These are phyloP conservation scores for Nansenia antarctica DNA, from an alignment of 2,113 vertebrate genomes.

Conservation along the genomic window DNA sequence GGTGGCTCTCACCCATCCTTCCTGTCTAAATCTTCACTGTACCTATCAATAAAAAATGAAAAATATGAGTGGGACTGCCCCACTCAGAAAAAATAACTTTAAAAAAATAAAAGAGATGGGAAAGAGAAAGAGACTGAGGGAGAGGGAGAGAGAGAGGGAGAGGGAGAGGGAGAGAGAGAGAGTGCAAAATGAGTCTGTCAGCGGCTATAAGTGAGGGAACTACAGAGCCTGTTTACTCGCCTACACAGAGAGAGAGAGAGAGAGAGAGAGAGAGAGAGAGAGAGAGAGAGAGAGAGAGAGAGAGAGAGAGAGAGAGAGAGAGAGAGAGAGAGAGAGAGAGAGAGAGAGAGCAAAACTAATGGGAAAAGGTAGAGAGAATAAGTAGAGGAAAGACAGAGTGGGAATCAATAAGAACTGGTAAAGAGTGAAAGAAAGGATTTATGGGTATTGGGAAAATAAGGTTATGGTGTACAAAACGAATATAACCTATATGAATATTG, in stretches of 20 bases:
- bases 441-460: neutral
- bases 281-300: neutral
- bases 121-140: no score
- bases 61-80: no score
- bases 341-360: conserved; percentile 11
- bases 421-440: conserved; percentile 3
- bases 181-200: neutral
- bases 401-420: no score
- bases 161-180: neutral
- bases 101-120: no score
- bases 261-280: neutral
- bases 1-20: no score
- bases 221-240: no score
- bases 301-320: no score
- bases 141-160: no score
- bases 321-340: neutral
- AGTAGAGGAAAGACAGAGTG: neutral
- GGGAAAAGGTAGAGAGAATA: neutral
- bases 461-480: neutral
- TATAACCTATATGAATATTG: conserved; percentile 3
- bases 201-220: conserved; percentile 12
- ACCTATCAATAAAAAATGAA: no score
- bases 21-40: no score
- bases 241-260: neutral
- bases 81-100: no score